These are phyloP conservation scores for Scortum barcoo DNA, from an alignment of 2,113 vertebrate species.

Conservation along the genomic window DNA sequence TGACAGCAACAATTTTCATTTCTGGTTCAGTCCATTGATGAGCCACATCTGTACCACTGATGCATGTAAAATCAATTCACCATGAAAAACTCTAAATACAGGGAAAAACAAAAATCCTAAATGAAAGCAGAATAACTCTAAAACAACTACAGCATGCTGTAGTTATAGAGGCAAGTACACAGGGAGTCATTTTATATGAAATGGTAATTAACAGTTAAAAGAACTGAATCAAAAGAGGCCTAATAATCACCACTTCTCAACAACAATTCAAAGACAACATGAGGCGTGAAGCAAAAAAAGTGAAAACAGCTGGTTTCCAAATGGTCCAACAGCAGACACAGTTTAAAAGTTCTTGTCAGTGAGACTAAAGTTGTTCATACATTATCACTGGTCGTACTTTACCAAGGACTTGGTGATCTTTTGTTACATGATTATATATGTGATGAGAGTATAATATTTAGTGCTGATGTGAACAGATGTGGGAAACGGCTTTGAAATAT, in stretches of 20 bases:
- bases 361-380: not conserved
- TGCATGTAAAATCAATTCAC: not conserved
- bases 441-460: not conserved
- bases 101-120: not conserved
- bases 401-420: not conserved
- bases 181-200: not conserved
- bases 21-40: conserved; percentile 1
- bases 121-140: not conserved
- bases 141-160: not conserved
- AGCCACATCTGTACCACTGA: not conserved
- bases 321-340: conserved; percentile 10
- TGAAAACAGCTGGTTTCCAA: conserved; percentile 46
- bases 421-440: not conserved
- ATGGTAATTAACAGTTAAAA: conserved; percentile 22
- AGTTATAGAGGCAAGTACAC: conserved; percentile 5
- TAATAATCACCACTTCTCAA: conserved; percentile 30
- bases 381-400: not conserved
- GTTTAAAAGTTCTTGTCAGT: not conserved
- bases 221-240: conserved; percentile 16
- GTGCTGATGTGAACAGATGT: conserved; percentile 23
- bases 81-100: not conserved
- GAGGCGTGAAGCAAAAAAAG: conserved; percentile 18
- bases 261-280: conserved; percentile 30
- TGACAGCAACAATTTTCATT: not conserved
- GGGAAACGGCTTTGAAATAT: not conserved